A percentile compares a stretch with the other conserved stretches of the same genome.
Conservation (phyloP, 2,888 invertebrate genomes). For the Sylvicola cinctus region DNA sequence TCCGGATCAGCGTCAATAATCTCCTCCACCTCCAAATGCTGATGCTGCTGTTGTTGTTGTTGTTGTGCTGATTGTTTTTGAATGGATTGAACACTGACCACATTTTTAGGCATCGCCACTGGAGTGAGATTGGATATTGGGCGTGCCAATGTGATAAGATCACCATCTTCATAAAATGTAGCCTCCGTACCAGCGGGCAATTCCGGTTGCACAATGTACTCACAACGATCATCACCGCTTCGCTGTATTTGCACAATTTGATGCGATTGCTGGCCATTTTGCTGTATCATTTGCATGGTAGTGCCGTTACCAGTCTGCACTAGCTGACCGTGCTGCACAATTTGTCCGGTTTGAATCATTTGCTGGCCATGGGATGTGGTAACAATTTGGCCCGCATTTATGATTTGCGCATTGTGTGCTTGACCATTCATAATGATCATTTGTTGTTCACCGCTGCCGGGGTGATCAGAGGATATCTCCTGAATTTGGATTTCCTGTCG, state of each 20-base stretch:
- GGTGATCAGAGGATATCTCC: constrained; percentile 5
- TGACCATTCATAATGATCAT: constrained; percentile 18
- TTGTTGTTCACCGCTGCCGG: constrained; percentile 17
- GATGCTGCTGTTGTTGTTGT: constrained; percentile 12
- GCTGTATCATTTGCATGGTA: constrained; percentile 23
- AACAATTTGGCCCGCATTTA: constrained; percentile 22
- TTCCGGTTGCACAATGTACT: constrained; percentile 18
- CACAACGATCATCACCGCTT: constrained; percentile 11
- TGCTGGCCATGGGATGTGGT: constrained; percentile 17
- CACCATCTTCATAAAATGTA: constrained; percentile 19
- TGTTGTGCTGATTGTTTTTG: constrained; percentile 2
- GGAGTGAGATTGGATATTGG: too few species aligned
- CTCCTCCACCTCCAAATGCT: background rate
- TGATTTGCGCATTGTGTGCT: constrained; percentile 20
- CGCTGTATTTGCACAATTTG: constrained; percentile 13
- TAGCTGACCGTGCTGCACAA: constrained; percentile 10
- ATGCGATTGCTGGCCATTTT: constrained; percentile 16
- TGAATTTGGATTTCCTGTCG: constrained; percentile 7
- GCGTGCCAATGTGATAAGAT: background rate
- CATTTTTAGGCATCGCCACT: too few species aligned
- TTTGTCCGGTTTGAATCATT: constrained; percentile 14
- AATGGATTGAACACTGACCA: too few species aligned
- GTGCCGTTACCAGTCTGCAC: constrained; percentile 18
- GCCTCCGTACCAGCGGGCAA: constrained; percentile 14
- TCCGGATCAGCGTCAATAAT: background rate